Base-by-base conservation (phyloP, 2,113 vertebrate genomes). In the Struthio camelus region DNA sequence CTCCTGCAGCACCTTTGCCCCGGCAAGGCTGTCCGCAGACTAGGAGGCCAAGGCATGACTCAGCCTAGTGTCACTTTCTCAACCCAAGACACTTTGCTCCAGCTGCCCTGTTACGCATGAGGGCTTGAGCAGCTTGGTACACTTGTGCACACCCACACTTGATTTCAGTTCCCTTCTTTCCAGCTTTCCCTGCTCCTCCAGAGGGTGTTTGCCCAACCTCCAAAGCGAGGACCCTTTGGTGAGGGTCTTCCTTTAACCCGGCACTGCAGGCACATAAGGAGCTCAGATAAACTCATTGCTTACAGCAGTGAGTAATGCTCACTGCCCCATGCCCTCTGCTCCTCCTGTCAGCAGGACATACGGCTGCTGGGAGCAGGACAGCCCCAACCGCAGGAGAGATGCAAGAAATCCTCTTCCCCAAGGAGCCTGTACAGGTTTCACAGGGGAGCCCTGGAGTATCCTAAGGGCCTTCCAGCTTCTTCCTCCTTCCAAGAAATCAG, bases 91-190 rank as follows among this genome's bases (percentile, higher is more conserved):
- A 4, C 17, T 59, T 28, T 46, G 9, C 36, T 62, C 50, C 8
- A 4, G 12, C 32, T 69, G 3, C 23, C 20, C 40, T 70, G 64
- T 84, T 64, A 46, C 59, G 79, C 4, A 51, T 18, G 16, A 40
- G 3, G 15, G 2, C 78, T 78, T 46, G 46, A 75, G n/a, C 8
- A 81, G n/a, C 36, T 84, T 67, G 46, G 17, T 19, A 6, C 32
- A 14, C 50, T n/a, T 42, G 12, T 20, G 42, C 38, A 20, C 2
- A 0, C 4, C 4, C 36, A n/a, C 7, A 17, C 9, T 53, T 46
- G n/a, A 25, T 80, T 62, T 62, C 50, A 22, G 10, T 32, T 75
- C 24, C 17, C 46, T 59, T 58, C 14, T n/a, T 32, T 86, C 46
- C 64, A 40, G 20, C 17, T 81, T 70, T 14, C 25, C 13, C n/a